phyloP scores from a whole-genome alignment of 92 coral and sea anemone genomes.

The Siderastrea radians region DNA sequence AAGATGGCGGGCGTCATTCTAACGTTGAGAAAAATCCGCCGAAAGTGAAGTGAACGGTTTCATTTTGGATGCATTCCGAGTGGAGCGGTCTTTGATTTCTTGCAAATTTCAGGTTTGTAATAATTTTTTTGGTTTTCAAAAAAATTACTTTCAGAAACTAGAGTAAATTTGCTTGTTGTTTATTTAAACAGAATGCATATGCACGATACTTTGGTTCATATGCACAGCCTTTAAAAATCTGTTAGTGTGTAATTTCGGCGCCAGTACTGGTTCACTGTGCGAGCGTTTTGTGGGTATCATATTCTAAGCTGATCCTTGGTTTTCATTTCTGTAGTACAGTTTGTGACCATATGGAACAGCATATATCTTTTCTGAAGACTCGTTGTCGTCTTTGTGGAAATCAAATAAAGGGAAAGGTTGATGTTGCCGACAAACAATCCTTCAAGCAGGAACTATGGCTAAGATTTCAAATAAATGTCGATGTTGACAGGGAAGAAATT shows the following conservation, averaged over 20 bases:
- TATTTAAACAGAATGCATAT: neutral
- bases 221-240: conserved; percentile 21
- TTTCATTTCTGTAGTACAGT: conserved; percentile 10
- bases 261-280: conserved; percentile 4
- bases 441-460: conserved; percentile 13
- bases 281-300: conserved; percentile 17
- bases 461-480: conserved; percentile 1
- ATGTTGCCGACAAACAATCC: conserved; percentile 26
- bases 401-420: conserved; percentile 16
- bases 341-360: conserved; percentile 13
- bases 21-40: too few species aligned
- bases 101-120: too few species aligned
- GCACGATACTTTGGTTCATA: conserved; percentile 20
- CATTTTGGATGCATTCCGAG: too few species aligned
- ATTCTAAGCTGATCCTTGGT: conserved; percentile 13
- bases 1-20: too few species aligned
- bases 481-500: neutral
- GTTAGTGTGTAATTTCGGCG: conserved; percentile 14
- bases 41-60: too few species aligned
- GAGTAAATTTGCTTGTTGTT: too few species aligned
- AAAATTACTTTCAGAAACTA: too few species aligned
- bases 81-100: too few species aligned
- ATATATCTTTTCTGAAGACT: conserved; percentile 12
- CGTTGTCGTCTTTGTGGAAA: conserved; percentile 30
- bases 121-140: too few species aligned